These are phyloP conservation scores for Zaprionus nigranus DNA, from an alignment of 1,140 invertebrate species.

Conservation along the genomic window DNA sequence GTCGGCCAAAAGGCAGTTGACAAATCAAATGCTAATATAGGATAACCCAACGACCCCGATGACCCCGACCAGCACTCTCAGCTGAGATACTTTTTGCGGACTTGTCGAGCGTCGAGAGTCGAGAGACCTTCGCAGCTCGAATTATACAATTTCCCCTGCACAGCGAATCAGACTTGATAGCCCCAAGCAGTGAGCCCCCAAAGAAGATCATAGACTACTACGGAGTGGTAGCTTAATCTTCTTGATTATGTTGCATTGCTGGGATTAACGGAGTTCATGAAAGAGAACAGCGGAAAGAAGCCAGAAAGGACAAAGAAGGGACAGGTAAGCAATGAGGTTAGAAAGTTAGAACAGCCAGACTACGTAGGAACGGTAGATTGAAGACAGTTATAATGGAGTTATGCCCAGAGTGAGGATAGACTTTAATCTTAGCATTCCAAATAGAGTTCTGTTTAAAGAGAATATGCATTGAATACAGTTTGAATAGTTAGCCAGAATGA, in stretches of 20 bases:
- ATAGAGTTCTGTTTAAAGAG: too few relatives aligned
- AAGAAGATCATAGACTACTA: neutral
- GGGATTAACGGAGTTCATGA: neutral
- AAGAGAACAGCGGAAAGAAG: neutral
- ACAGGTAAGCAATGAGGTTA: neutral
- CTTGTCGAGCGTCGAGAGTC: neutral
- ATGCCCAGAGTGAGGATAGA: too few relatives aligned
- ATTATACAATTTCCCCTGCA: neutral
- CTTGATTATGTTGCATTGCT: neutral
- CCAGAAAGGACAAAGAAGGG: neutral
- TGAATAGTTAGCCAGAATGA: too few relatives aligned
- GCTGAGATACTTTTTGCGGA: neutral
- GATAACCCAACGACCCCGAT: neutral
- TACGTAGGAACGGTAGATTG: neutral
- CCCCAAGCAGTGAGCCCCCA: neutral
- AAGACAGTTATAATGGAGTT: neutral
- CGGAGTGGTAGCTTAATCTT: neutral
- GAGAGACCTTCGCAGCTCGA: neutral
- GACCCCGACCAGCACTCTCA: neutral
- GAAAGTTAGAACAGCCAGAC: neutral
- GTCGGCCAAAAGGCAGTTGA: constrained; percentile 6
- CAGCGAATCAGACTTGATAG: neutral
- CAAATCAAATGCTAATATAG: constrained; percentile 7
- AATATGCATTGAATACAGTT: too few relatives aligned
- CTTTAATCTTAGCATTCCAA: too few relatives aligned